Evolutionary conservation across 2,888 invertebrate species (phyloP), one percentile per base, ranked within the genome.

Genomic region (Anticlea derivata): DNA sequence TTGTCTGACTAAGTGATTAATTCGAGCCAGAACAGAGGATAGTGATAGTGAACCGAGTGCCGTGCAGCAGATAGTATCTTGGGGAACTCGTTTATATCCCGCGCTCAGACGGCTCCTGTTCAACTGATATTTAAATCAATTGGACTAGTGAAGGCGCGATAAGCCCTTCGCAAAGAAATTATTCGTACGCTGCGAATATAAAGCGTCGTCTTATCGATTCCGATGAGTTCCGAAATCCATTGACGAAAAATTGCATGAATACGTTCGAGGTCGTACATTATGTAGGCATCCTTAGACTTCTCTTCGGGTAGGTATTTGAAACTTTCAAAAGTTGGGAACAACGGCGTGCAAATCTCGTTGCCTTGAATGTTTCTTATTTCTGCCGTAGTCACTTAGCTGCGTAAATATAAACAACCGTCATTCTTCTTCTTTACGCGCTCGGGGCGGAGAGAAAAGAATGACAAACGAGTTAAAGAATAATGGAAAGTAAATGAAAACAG

Each of bases 401-500:
- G 81, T 79, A 83, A 83, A 83, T 79, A 83, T 83, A 83, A 86
- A 85, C 83, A 84, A 75, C 75, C 75, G 73, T 75, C 80, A 84
- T 84, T 78, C 79, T 78, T 83, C 83, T 83, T 83, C 82, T 81
- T 80, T 79, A 76, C 78, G 78, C 79, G 76, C 77, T 73, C 69
- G 78, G 73, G 61, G 64, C 73, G 73, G 74, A 76, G 79, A 80
- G 79, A 83, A 84, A 83, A 83, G 84, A 86, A 85, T 86, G 85
- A 86, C 84, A 85, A 86, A 86, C 81, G 85, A 84, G 85, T 82
- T 83, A 81, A 83, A 80, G 81, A 86, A 84, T 85, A 86, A 86
- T 86, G 83, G 83, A 83, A 84, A 85, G 86, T 86, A 86, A 86
- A 86, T 86, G 84, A 86, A 85, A 83, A 86, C 83, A 80, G 83